These are phyloP conservation scores for Miichthys miiuy DNA, from an alignment of 2,797 vertebrate species.

Conservation along the genomic window DNA sequence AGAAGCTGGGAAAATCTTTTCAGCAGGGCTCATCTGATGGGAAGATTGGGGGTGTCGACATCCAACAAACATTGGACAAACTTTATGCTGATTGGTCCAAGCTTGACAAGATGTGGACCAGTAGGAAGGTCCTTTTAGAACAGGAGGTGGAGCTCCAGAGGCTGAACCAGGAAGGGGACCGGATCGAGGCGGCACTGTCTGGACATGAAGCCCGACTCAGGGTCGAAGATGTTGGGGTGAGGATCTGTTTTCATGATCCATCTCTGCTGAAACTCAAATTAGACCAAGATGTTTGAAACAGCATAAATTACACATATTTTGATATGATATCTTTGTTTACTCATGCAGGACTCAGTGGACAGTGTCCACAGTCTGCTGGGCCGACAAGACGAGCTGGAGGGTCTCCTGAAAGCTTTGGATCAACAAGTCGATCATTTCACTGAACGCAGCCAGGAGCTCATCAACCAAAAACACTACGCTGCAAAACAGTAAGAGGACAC, in stretches of 20 bases:
- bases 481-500: constrained; percentile 76
- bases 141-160: constrained; percentile 87
- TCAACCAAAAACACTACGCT: constrained; percentile 80
- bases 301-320: background rate
- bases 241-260: constrained; percentile 1
- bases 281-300: background rate
- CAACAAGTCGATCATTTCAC: constrained; percentile 77
- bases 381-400: constrained; percentile 88
- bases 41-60: constrained; percentile 61
- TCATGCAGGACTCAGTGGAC: constrained; percentile 86
- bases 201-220: constrained; percentile 87
- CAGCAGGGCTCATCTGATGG: constrained; percentile 44
- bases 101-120: constrained; percentile 85
- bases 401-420: constrained; percentile 83
- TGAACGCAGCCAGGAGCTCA: constrained; percentile 81
- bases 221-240: constrained; percentile 87
- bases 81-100: constrained; percentile 78
- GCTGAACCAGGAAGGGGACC: constrained; percentile 86
- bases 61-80: constrained; percentile 74
- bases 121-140: constrained; percentile 77
- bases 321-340: background rate
- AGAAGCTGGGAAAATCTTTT: constrained; percentile 77
- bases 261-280: no score
- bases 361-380: constrained; percentile 86
- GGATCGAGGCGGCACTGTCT: constrained; percentile 87